These are phyloP conservation scores for Stomatorhinus walkeri DNA, from an alignment of 2,797 vertebrate species.

Conservation along the genomic window DNA sequence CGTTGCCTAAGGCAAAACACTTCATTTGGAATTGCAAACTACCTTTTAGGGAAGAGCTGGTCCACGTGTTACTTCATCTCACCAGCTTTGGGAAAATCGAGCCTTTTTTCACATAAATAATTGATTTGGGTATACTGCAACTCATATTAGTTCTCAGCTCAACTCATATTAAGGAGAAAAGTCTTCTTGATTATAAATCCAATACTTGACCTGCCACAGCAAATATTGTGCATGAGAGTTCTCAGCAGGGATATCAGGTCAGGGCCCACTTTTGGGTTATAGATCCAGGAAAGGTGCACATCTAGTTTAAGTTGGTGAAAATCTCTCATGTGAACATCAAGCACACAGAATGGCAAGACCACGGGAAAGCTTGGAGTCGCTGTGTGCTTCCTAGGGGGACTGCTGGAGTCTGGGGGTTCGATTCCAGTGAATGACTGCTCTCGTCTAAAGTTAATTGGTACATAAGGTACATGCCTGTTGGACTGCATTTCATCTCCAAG, in stretches of 20 bases:
- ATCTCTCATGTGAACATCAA: neutral
- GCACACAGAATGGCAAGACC: neutral
- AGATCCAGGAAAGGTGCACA: neutral
- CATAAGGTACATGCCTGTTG: neutral
- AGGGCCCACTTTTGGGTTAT: neutral
- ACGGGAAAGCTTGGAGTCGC: neutral
- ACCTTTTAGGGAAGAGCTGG: neutral
- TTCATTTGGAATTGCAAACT: neutral
- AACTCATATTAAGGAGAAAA: neutral
- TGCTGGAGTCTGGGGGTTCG: neutral
- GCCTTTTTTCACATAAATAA: neutral
- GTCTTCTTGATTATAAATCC: neutral
- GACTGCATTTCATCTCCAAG: neutral
- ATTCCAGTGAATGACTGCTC: neutral
- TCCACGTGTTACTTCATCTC: neutral
- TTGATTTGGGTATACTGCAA: neutral
- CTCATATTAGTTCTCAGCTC: too few relatives aligned
- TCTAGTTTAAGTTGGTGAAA: neutral
- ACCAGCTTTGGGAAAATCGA: neutral
- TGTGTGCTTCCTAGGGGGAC: neutral
- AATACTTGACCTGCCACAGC: neutral
- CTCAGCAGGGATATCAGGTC: neutral
- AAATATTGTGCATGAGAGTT: neutral
- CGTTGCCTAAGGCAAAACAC: neutral
- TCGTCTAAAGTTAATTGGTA: neutral